Evolutionary conservation across 2,797 vertebrate genomes (phyloP), one percentile per base, ranked within the genome.

Genomic region (Pipistrellus pygmaeus): DNA sequence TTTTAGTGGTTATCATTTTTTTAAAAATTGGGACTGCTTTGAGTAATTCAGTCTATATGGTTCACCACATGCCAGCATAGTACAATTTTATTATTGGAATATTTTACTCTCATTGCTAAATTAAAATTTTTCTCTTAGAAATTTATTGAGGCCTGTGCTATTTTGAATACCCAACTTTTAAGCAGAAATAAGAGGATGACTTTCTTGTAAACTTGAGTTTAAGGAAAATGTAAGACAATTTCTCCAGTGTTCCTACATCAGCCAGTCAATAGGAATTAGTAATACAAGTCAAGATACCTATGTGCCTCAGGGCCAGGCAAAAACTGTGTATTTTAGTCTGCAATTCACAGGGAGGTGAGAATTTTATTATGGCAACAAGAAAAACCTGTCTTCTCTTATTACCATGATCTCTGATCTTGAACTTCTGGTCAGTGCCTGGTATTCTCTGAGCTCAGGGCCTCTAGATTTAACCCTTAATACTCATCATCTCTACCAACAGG

Each of bases 1-100:
- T 55, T 95, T 90, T 83, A 66, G 23, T 90, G 30, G 9, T 87
- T 64, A 66, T 88, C 75, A 48, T 83, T 80, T 48, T 80, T 96
- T 93, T 1, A 5, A 6, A 88, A 86, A 66, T 92, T 68, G 8
- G 14, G n/a, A 25, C 15, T 81, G 5, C 41, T 71, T 93, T 62
- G 41, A 95, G 57, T 85, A 64, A 44, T 85, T 92, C 11, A 44
- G 4, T 76, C 14, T 91, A 1, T 86, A 6, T 76, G 27, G 21
- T 73, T 15, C 9, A 81, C 68, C 23, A 35, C n/a, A 62, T 8
- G 13, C 55, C 71, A 93, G 55, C 21, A 93, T 27, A 69, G 30
- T 93, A 5, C 32, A 38, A 6, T 82, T 80, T 76, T 80, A 71
- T 73, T 80, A 25, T 27, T 66, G 60, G 30, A 44, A 13, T 78